Percentiles rank a stretch among this genome's conserved stretches.
Evolutionary conservation across 2,888 invertebrate species (phyloP).

Genomic region (Xanthia togata): DNA sequence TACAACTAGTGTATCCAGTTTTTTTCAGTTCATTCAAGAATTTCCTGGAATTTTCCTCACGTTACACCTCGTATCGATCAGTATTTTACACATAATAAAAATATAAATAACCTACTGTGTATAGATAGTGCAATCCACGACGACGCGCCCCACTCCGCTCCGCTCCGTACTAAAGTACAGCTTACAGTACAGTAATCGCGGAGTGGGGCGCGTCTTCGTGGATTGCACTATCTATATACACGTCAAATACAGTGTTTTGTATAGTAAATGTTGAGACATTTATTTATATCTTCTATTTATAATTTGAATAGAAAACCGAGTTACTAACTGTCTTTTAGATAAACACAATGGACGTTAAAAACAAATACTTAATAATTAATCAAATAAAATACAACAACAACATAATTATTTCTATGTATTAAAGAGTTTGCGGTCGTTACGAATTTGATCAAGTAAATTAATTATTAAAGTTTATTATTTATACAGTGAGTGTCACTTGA

Average conservation of each 20-base stretch:
- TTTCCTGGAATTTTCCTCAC: conserved; percentile 19
- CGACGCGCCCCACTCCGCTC: too few species aligned
- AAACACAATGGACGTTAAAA: not conserved
- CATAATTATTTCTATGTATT: conserved; percentile 8
- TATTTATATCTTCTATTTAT: not conserved
- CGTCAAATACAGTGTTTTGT: not conserved
- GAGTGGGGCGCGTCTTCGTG: too few species aligned
- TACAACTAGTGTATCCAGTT: not conserved
- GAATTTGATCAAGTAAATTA: conserved; percentile 20
- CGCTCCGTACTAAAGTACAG: too few species aligned
- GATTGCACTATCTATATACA: too few species aligned
- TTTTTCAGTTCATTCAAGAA: conserved; percentile 18
- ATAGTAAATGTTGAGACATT: not conserved
- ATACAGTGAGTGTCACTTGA: conserved; percentile 39
- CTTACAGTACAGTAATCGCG: too few species aligned
- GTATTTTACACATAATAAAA: not conserved
- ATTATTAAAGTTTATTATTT: conserved; percentile 19
- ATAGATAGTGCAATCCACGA: too few species aligned
- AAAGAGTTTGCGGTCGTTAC: conserved; percentile 14
- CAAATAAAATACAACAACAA: conserved; percentile 10
- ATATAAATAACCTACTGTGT: too few species aligned
- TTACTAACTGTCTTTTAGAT: not conserved
- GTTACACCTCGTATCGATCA: not conserved
- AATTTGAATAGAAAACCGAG: not conserved
- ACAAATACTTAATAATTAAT: not conserved